These are phyloP conservation scores for Amphilophus citrinellus DNA, from an alignment of 2,113 vertebrate genomes.

Conservation along the genomic window DNA sequence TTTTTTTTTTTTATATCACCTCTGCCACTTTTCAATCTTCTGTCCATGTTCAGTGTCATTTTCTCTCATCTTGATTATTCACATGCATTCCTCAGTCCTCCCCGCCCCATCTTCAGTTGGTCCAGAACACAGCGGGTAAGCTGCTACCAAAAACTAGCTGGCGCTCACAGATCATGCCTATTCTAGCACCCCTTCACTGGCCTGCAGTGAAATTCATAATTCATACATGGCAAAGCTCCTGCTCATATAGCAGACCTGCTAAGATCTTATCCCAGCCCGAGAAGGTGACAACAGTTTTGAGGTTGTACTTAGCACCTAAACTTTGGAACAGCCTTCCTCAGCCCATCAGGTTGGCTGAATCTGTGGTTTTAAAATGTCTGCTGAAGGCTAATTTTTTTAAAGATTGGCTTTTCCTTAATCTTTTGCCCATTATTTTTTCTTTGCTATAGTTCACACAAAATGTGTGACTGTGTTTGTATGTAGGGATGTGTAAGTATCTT, in stretches of 20 bases:
- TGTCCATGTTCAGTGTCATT: background rate
- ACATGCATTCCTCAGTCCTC: background rate
- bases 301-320: background rate
- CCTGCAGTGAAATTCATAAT: background rate
- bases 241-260: background rate
- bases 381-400: too few species aligned
- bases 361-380: background rate
- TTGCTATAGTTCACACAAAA: too few species aligned
- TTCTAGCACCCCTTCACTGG: background rate
- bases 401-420: too few species aligned
- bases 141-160: background rate
- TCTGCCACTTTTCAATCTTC: background rate
- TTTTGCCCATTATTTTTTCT: too few species aligned
- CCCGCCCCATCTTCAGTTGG: background rate
- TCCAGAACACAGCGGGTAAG: background rate
- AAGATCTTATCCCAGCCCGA: background rate
- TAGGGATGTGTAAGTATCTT: too few species aligned
- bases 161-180: background rate
- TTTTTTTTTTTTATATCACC: background rate
- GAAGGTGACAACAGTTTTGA: background rate
- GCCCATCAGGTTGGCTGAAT: background rate
- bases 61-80: background rate
- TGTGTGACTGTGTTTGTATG: too few species aligned
- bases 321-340: background rate
- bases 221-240: background rate